Evolutionary conservation across 2,888 invertebrate species (phyloP).

Genomic region (Drosophila tripunctata): DNA sequence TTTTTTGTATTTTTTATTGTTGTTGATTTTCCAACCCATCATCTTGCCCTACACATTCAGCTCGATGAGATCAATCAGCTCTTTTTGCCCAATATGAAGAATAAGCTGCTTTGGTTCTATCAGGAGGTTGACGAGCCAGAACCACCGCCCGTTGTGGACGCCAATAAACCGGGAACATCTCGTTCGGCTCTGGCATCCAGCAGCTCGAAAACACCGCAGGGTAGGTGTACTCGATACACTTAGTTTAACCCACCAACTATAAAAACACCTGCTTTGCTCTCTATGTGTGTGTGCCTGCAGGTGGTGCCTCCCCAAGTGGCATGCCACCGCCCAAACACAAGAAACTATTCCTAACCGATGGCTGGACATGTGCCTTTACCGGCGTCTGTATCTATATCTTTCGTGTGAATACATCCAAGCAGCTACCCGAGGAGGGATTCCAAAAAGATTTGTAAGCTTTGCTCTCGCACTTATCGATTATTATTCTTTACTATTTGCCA

Average conservation of each 20-base stretch:
- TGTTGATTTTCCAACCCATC: too few relatives aligned
- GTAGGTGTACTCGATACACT: slow-evolving; percentile 33
- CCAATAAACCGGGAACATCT: slow-evolving; percentile 85
- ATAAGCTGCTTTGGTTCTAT: slow-evolving; percentile 94
- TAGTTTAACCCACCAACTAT: too few relatives aligned
- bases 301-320: slow-evolving; percentile 83
- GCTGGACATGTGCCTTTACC: slow-evolving; percentile 91
- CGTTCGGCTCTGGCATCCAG: slow-evolving; percentile 85
- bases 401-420: slow-evolving; percentile 92
- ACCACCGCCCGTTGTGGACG: slow-evolving; percentile 80
- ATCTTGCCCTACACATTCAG: slow-evolving; percentile 84
- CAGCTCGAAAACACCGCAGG: slow-evolving; percentile 84
- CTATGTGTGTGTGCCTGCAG: slow-evolving; percentile 10
- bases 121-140: slow-evolving; percentile 92
- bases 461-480: background rate
- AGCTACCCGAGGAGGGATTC: slow-evolving; percentile 96
- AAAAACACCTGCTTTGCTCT: background rate
- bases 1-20: background rate
- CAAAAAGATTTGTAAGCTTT: slow-evolving; percentile 90
- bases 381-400: slow-evolving; percentile 94
- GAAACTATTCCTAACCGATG: slow-evolving; percentile 93
- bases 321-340: slow-evolving; percentile 86
- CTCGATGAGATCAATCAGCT: slow-evolving; percentile 94
- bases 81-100: slow-evolving; percentile 93
- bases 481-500: background rate